Conservation (phyloP, 30 jellyfish, hydroid and myxozoan genomes). For the Cassiopea xamachana region DNA sequence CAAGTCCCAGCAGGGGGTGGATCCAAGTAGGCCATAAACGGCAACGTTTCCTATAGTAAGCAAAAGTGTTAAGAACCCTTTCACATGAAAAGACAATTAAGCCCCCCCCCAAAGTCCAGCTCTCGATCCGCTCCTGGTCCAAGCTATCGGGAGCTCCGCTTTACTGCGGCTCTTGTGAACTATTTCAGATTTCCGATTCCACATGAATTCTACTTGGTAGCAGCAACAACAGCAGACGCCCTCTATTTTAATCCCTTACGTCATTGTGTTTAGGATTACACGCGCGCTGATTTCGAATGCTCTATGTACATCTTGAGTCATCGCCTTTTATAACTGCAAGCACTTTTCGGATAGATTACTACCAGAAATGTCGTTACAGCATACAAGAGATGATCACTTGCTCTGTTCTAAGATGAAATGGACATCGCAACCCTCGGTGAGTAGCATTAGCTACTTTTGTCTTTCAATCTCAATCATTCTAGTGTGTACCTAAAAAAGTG, state of each 20-base stretch:
- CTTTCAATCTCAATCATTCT: neutral
- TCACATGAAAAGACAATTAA: too few relatives aligned
- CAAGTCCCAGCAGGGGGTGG: too few relatives aligned
- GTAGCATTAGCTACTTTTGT: neutral
- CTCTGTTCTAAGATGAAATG: constrained; percentile 39
- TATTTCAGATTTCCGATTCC: too few relatives aligned
- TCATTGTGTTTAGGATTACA: constrained; percentile 9
- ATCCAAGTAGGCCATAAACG: too few relatives aligned
- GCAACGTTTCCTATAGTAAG: too few relatives aligned
- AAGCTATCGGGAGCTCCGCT: too few relatives aligned
- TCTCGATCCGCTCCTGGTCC: too few relatives aligned
- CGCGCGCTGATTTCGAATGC: constrained; percentile 33
- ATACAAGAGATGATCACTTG: constrained; percentile 23
- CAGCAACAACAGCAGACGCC: too few relatives aligned
- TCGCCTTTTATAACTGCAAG: neutral
- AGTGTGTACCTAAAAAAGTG: neutral
- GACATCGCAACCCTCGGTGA: constrained; percentile 72
- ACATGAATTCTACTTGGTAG: too few relatives aligned
- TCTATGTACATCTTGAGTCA: neutral
- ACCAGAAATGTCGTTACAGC: constrained; percentile 32
- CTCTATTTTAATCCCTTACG: constrained; percentile 27
- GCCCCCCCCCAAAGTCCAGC: too few relatives aligned
- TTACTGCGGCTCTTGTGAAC: too few relatives aligned
- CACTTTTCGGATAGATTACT: neutral
- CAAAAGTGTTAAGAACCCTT: too few relatives aligned